Percentiles rank a stretch among this genome's conserved stretches.
Evolutionary conservation across 2,888 invertebrate genomes (phyloP).

Genomic region (Zhuqinia jingwanae): DNA sequence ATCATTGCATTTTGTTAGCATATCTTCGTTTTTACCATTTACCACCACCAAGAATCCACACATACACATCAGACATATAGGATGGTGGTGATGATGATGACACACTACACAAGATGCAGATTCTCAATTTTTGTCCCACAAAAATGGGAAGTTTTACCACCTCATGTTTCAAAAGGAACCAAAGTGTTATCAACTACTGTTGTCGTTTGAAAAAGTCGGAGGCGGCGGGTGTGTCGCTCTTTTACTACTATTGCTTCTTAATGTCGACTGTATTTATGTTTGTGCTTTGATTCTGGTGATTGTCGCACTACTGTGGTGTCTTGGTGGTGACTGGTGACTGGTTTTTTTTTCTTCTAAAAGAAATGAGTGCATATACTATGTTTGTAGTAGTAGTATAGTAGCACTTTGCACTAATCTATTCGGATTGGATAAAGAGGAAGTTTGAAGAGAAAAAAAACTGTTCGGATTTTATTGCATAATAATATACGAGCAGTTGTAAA

Average conservation of each 20-base stretch:
- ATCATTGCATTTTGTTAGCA: not conserved
- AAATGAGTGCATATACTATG: not conserved
- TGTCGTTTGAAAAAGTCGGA: slow-evolving; percentile 27
- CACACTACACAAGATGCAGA: not conserved
- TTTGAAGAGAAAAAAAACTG: no score
- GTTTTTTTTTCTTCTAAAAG: not conserved
- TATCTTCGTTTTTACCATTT: not conserved
- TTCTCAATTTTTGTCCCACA: slow-evolving; percentile 38
- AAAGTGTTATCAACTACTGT: slow-evolving; percentile 18
- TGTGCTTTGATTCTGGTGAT: slow-evolving; percentile 13
- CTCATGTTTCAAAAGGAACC: slow-evolving; percentile 33
- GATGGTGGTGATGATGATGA: no score
- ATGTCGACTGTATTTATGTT: not conserved
- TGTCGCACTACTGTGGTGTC: not conserved
- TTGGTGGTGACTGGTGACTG: not conserved
- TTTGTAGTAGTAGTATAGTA: no score
- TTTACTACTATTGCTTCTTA: not conserved
- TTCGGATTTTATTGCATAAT: no score
- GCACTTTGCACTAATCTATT: not conserved
- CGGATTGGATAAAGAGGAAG: slow-evolving; percentile 9
- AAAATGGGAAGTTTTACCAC: slow-evolving; percentile 48
- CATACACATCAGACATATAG: not conserved
- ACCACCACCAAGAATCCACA: not conserved
- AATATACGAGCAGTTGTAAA: no score
- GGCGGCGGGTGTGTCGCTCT: not conserved